Evolutionary conservation across 2,113 vertebrate species (phyloP).

Genomic region (Eubucco bourcierii): DNA sequence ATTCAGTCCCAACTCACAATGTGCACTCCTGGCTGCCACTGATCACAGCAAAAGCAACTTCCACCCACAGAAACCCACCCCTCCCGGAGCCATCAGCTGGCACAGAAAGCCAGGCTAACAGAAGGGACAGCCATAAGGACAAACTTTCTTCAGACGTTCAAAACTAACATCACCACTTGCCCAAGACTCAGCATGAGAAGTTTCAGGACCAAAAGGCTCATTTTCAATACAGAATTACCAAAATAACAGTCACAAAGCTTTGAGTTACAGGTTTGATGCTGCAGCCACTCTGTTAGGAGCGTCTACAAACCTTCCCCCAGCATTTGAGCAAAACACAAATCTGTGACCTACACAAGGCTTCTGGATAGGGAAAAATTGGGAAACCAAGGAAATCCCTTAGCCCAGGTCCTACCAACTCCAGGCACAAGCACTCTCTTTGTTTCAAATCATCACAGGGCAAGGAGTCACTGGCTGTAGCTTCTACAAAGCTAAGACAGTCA

Average conservation of each 20-base stretch:
- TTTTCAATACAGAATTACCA: neutral
- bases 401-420: neutral
- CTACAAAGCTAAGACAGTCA: neutral
- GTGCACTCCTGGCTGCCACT: neutral
- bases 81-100: neutral
- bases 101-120: neutral
- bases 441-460: conserved; percentile 18
- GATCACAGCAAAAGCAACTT: neutral
- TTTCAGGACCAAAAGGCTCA: neutral
- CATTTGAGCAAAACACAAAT: neutral
- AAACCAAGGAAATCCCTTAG: neutral
- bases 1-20: fast-evolving
- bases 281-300: neutral
- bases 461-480: neutral
- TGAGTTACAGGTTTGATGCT: neutral
- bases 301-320: neutral
- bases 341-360: neutral
- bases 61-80: neutral
- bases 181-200: neutral
- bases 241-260: neutral
- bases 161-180: neutral
- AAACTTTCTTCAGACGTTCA: neutral
- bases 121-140: neutral
- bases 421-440: neutral
- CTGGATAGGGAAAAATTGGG: neutral